Percentiles rank a stretch among this genome's conserved stretches.
These are phyloP conservation scores for Kuschelorhynchus macadamiae DNA, from an alignment of 2,888 invertebrate species.

Conservation along the genomic window DNA sequence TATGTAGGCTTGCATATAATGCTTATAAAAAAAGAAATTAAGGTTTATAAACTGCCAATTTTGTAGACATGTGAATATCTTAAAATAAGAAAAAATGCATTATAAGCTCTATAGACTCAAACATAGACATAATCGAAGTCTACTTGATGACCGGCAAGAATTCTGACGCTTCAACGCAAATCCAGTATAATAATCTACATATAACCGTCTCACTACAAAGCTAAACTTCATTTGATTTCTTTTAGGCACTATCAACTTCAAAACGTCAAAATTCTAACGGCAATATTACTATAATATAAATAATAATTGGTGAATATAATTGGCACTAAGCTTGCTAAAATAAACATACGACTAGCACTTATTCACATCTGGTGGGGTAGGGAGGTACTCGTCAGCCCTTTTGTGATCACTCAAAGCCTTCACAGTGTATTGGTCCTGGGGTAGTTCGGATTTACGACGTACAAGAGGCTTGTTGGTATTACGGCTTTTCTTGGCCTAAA, in stretches of 20 bases:
- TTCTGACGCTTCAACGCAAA: constrained; percentile 19
- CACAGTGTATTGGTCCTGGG: constrained; percentile 92
- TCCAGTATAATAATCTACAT: constrained; percentile 3
- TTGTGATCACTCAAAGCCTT: constrained; percentile 93
- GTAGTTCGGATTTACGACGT: constrained; percentile 95
- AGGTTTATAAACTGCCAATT: too few species aligned
- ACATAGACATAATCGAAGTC: background rate
- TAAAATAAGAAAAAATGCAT: background rate
- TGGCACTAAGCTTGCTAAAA: constrained; percentile 65
- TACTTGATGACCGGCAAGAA: constrained; percentile 14
- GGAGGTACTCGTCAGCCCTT: constrained; percentile 91
- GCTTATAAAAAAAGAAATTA: too few species aligned
- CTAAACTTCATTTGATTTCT: constrained; percentile 4
- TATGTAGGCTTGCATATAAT: too few species aligned
- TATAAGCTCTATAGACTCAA: background rate
- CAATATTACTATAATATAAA: constrained; percentile 21
- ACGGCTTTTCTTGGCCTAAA: constrained; percentile 75
- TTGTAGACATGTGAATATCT: background rate
- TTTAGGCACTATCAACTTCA: constrained; percentile 30
- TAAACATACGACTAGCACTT: constrained; percentile 80
- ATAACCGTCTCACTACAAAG: too few species aligned
- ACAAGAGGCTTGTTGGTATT: constrained; percentile 89
- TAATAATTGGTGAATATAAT: constrained; percentile 49
- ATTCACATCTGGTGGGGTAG: constrained; percentile 88
- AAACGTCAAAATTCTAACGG: constrained; percentile 20